phyloP scores from a whole-genome alignment of 2,113 vertebrate genomes.

The Theristicus caerulescens region DNA sequence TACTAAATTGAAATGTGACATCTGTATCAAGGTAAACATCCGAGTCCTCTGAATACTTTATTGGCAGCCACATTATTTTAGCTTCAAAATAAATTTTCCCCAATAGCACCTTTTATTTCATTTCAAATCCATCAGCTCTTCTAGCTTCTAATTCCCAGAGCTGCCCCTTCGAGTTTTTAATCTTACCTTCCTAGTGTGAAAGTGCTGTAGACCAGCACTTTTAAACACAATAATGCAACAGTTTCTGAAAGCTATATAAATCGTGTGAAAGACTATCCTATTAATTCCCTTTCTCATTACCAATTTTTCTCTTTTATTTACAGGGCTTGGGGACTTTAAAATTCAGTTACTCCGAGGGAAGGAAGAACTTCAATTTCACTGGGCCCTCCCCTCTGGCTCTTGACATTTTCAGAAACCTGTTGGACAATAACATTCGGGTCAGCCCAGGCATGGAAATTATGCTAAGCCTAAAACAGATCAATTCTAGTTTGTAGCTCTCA shows the following conservation, averaged over 20 bases:
- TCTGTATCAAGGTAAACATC: conserved; percentile 43
- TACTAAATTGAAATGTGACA: conserved; percentile 30
- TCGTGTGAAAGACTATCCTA: conserved; percentile 18
- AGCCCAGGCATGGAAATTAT: conserved; percentile 31
- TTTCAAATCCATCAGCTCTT: conserved; percentile 50
- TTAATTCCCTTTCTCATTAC: conserved; percentile 52
- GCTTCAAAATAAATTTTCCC: conserved; percentile 38
- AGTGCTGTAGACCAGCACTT: conserved; percentile 53
- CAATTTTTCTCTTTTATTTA: conserved; percentile 55
- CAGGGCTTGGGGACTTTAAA: conserved; percentile 8
- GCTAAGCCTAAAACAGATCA: conserved; percentile 34
- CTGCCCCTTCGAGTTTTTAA: conserved; percentile 49
- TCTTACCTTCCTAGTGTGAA: conserved; percentile 44
- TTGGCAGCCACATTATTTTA: neutral
- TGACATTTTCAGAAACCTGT: conserved; percentile 59
- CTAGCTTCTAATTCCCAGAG: conserved; percentile 47
- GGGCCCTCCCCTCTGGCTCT: conserved; percentile 42
- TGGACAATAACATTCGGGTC: neutral
- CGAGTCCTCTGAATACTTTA: neutral
- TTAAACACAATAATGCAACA: conserved; percentile 50
- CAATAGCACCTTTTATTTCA: conserved; percentile 52
- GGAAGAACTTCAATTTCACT: conserved; percentile 23
- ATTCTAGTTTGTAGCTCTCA: conserved; percentile 8
- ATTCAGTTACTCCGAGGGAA: conserved; percentile 18
- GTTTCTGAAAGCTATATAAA: conserved; percentile 57